These are phyloP conservation scores for Trachymyrmex septentrionalis DNA, from an alignment of 1,140 invertebrate species.

Conservation along the genomic window DNA sequence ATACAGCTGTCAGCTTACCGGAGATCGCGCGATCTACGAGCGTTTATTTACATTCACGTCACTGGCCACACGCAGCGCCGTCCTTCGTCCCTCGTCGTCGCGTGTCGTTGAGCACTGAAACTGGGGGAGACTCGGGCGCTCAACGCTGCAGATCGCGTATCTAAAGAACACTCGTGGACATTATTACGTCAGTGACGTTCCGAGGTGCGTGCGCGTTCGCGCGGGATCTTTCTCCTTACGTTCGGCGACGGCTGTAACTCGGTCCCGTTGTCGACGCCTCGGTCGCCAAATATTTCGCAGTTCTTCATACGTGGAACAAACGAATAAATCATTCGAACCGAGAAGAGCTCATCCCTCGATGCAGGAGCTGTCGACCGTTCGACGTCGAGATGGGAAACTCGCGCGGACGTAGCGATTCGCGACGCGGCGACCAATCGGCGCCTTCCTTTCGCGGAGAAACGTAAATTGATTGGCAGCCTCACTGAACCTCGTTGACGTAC, in stretches of 20 bases:
- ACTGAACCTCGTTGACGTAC: too few relatives aligned
- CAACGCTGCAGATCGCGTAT: slow-evolving; percentile 41
- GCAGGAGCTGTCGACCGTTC: background rate
- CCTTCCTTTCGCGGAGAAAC: background rate
- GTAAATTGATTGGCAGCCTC: background rate
- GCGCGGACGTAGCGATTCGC: background rate
- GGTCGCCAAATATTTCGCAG: slow-evolving; percentile 43
- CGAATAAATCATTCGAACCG: slow-evolving; percentile 72
- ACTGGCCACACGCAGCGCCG: background rate
- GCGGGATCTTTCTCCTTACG: slow-evolving; percentile 19
- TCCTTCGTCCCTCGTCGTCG: slow-evolving; percentile 17
- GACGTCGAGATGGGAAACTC: slow-evolving; percentile 5
- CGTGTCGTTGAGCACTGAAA: slow-evolving; percentile 17
- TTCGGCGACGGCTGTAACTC: slow-evolving; percentile 51
- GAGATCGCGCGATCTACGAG: background rate
- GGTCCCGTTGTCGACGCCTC: slow-evolving; percentile 46
- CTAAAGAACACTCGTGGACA: slow-evolving; percentile 47
- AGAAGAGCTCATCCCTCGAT: slow-evolving; percentile 70
- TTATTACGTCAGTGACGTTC: slow-evolving; percentile 66
- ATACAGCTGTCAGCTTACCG: background rate
- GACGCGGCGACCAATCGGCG: background rate
- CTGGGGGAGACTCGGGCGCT: slow-evolving; percentile 32
- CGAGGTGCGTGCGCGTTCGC: background rate
- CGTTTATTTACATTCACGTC: slow-evolving; percentile 59
- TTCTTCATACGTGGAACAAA: slow-evolving; percentile 70